These are phyloP conservation scores for Aporophyla lueneburgensis DNA, from an alignment of 2,888 invertebrate genomes.

Conservation along the genomic window DNA sequence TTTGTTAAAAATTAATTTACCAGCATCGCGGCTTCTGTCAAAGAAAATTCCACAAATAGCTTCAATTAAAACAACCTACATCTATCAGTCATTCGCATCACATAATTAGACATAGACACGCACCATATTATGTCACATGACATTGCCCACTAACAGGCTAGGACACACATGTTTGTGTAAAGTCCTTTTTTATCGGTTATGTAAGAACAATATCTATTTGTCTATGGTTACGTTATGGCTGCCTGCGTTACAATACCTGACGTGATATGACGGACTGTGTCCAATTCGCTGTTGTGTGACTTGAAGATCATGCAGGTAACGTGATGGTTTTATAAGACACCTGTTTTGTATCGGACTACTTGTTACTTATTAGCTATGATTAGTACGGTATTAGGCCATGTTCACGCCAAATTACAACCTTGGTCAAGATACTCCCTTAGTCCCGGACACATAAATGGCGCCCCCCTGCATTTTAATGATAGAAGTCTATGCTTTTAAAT, in stretches of 20 bases:
- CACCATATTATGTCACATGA: constrained; percentile 41
- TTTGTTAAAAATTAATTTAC: not conserved
- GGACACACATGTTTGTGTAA: constrained; percentile 42
- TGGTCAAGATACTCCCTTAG: too few species aligned
- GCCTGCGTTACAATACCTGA: constrained; percentile 40
- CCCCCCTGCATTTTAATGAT: too few species aligned
- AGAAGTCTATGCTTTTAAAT: too few species aligned
- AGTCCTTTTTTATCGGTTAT: constrained; percentile 30
- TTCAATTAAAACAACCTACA: constrained; percentile 27
- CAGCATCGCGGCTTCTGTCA: not conserved
- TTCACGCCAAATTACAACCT: not conserved
- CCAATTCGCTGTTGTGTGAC: constrained; percentile 57
- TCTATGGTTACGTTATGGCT: constrained; percentile 40
- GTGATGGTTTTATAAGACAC: constrained; percentile 51
- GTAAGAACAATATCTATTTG: constrained; percentile 46
- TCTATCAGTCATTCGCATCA: constrained; percentile 18
- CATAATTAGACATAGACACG: constrained; percentile 35
- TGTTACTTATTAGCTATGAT: constrained; percentile 14
- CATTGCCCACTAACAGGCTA: constrained; percentile 39
- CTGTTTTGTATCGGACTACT: constrained; percentile 37
- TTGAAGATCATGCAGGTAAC: constrained; percentile 53
- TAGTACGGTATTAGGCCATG: not conserved
- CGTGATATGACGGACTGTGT: constrained; percentile 55
- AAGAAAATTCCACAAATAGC: constrained; percentile 21
- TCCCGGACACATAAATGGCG: too few species aligned